Conservation (phyloP, 2,797 vertebrate genomes). For the Arctocebus calabarensis region DNA sequence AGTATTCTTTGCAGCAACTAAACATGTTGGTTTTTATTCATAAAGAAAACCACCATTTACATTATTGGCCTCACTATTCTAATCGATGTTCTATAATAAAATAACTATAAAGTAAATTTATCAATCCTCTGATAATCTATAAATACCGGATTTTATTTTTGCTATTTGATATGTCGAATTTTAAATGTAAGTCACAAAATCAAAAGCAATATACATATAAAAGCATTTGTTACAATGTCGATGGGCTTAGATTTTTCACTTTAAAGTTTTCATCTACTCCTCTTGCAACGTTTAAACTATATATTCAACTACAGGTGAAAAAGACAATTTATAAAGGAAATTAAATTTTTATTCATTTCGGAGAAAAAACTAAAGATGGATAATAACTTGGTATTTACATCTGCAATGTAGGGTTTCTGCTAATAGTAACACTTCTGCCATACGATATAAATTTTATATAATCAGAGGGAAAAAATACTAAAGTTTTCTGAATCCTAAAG, state of each 20-base stretch:
- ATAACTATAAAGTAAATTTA: neutral
- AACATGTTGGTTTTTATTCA: neutral
- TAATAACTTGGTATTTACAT: neutral
- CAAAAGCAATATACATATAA: slow-evolving; percentile 33
- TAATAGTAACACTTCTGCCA: neutral
- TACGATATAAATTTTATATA: slow-evolving; percentile 10
- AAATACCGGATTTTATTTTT: neutral
- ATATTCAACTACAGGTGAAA: neutral
- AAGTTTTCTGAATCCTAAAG: neutral
- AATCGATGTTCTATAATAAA: neutral
- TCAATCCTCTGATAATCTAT: neutral
- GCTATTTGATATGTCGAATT: neutral
- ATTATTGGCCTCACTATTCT: neutral
- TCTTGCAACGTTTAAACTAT: slow-evolving; percentile 21
- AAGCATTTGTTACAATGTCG: neutral
- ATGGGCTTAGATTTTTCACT: neutral
- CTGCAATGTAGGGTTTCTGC: neutral
- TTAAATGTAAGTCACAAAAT: neutral
- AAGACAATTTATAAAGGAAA: neutral
- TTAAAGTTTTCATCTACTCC: slow-evolving; percentile 23
- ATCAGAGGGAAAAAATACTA: neutral
- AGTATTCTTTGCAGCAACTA: neutral
- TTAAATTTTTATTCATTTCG: slow-evolving; percentile 20
- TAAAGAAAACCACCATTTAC: neutral
- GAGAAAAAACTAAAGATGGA: neutral